A percentile compares a stretch with the other conserved stretches of the same genome.
Conservation (phyloP, 2,888 invertebrate genomes). For the Andricus quercusramuli region DNA sequence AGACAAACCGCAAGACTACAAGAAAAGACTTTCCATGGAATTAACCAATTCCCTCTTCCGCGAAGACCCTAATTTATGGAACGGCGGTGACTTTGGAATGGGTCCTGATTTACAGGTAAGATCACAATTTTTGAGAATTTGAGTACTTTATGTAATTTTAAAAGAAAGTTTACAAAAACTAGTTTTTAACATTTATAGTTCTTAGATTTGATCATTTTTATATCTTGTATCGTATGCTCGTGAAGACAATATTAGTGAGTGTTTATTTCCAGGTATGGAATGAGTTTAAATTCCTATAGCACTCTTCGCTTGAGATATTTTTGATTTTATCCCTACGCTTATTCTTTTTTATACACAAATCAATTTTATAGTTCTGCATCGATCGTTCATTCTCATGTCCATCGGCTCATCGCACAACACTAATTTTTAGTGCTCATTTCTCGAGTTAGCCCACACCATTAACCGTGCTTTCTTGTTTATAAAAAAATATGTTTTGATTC, state of each 20-base stretch:
- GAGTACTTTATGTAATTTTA: neutral
- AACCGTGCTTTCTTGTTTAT: conserved; percentile 7
- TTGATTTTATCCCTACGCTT: neutral
- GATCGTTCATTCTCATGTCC: conserved; percentile 9
- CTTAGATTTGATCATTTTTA: neutral
- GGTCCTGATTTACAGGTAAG: conserved; percentile 93
- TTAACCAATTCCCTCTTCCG: conserved; percentile 95
- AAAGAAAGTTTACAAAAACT: neutral
- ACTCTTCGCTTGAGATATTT: neutral
- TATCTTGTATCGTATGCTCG: neutral
- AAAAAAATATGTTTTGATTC: neutral
- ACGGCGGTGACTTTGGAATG: conserved; percentile 90
- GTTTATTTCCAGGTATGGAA: neutral
- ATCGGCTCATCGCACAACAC: conserved; percentile 5
- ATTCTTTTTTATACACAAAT: neutral
- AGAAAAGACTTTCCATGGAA: conserved; percentile 97
- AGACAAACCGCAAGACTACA: conserved; percentile 98
- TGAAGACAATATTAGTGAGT: neutral
- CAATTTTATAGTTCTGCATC: conserved; percentile 14
- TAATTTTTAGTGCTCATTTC: conserved; percentile 14
- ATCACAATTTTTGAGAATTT: neutral
- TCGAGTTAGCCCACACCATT: neutral
- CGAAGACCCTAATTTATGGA: conserved; percentile 94
- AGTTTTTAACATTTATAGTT: neutral
- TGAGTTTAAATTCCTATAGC: neutral